Conservation (phyloP, 2,113 vertebrate genomes). For the Hymenochirus boettgeri region DNA sequence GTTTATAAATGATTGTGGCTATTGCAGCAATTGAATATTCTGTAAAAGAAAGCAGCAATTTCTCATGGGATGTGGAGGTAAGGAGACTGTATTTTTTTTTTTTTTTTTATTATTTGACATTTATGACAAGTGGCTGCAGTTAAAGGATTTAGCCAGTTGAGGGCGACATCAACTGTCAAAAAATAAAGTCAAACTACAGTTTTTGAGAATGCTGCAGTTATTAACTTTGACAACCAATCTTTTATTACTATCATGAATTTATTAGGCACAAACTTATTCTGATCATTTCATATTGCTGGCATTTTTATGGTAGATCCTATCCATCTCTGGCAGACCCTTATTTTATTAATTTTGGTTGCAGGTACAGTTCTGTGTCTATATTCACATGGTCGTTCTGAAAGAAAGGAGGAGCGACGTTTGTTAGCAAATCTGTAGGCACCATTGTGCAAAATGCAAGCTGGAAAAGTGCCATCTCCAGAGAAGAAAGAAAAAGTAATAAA, state of each 20-base stretch:
- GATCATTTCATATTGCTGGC: too few relatives aligned
- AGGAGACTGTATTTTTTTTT: too few relatives aligned
- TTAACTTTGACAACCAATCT: too few relatives aligned
- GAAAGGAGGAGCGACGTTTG: background rate
- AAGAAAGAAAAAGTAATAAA: conserved; percentile 38
- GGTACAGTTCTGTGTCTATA: conserved; percentile 2
- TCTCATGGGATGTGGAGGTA: too few relatives aligned
- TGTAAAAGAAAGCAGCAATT: too few relatives aligned
- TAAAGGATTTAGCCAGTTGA: background rate
- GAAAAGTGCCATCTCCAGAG: conserved; percentile 34
- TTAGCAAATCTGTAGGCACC: background rate
- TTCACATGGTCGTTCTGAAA: background rate
- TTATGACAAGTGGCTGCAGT: background rate
- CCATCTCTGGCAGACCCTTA: too few relatives aligned
- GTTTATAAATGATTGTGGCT: too few relatives aligned
- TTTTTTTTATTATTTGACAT: background rate
- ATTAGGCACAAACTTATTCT: too few relatives aligned
- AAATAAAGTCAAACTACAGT: too few relatives aligned
- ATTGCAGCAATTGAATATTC: too few relatives aligned
- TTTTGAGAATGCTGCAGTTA: background rate
- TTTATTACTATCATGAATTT: too few relatives aligned
- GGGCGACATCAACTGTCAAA: conserved; percentile 3
- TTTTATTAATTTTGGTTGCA: background rate
- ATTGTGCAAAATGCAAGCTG: conserved; percentile 11
- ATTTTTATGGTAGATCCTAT: too few relatives aligned